Evolutionary conservation across 2,797 vertebrate species (phyloP).

Genomic region (Choloepus didactylus): DNA sequence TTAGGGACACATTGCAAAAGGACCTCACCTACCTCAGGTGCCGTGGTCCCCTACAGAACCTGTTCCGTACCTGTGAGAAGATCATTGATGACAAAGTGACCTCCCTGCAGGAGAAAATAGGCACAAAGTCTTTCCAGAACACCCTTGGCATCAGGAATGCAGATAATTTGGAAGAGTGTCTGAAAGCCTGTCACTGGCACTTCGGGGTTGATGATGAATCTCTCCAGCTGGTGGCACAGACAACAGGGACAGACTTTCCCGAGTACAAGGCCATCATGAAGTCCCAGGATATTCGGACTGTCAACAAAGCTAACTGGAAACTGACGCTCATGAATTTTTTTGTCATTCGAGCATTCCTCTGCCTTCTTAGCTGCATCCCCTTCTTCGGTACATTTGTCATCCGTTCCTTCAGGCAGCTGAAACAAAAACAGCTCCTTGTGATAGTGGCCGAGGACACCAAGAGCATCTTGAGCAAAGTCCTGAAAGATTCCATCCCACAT

Average conservation of each 20-base stretch:
- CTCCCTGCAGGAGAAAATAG: background rate
- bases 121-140: background rate
- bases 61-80: background rate
- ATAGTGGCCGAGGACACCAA: conserved; percentile 29
- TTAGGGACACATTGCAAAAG: conserved; percentile 75
- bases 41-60: background rate
- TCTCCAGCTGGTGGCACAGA: conserved; percentile 24
- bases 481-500: background rate
- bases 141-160: background rate
- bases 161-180: background rate
- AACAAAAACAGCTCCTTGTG: background rate
- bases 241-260: background rate
- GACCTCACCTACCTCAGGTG: background rate
- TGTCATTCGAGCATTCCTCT: too few species aligned
- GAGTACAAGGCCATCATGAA: background rate
- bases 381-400: background rate
- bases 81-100: background rate
- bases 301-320: background rate
- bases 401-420: background rate
- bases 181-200: background rate
- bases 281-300: background rate
- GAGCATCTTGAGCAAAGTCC: background rate
- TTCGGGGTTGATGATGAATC: conserved; percentile 75
- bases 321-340: too few species aligned
- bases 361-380: background rate